Evolutionary conservation across 2,113 vertebrate species (phyloP).

Genomic region (Oncorhynchus nerka): DNA sequence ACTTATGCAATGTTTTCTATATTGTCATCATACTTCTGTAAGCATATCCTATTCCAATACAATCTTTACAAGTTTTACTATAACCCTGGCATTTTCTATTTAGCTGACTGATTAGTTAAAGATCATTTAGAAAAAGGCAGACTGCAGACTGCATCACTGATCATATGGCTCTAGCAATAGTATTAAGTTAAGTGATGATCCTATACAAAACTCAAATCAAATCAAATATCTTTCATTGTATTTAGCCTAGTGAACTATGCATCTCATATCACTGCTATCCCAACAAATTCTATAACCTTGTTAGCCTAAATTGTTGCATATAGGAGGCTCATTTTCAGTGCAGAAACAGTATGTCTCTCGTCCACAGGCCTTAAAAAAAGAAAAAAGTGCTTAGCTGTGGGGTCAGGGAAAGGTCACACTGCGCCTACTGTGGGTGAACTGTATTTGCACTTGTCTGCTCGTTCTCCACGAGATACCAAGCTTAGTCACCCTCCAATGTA

Average conservation of each 20-base stretch:
- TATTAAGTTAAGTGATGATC: not conserved
- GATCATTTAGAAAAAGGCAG: not conserved
- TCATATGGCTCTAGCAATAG: not conserved
- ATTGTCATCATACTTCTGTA: too few species aligned
- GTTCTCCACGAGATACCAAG: constrained; percentile 22
- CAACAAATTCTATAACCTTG: not conserved
- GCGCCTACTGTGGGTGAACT: constrained; percentile 22
- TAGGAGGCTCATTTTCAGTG: not conserved
- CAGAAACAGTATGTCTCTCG: constrained; percentile 1
- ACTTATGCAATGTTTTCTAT: too few species aligned
- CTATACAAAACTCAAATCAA: not conserved
- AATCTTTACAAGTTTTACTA: not conserved
- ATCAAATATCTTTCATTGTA: not conserved
- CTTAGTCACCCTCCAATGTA: not conserved
- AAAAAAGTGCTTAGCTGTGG: constrained; percentile 6
- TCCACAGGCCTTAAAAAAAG: not conserved
- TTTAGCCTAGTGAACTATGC: not conserved
- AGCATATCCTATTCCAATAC: too few species aligned
- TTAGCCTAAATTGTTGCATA: not conserved
- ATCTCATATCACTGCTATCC: not conserved
- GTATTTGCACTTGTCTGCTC: constrained; percentile 21
- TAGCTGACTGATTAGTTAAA: not conserved
- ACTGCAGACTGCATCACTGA: not conserved
- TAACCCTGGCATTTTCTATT: not conserved
- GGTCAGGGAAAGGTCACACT: constrained; percentile 40